phyloP scores from a whole-genome alignment of 2,888 invertebrate genomes.

The Cephonodes hylas region DNA sequence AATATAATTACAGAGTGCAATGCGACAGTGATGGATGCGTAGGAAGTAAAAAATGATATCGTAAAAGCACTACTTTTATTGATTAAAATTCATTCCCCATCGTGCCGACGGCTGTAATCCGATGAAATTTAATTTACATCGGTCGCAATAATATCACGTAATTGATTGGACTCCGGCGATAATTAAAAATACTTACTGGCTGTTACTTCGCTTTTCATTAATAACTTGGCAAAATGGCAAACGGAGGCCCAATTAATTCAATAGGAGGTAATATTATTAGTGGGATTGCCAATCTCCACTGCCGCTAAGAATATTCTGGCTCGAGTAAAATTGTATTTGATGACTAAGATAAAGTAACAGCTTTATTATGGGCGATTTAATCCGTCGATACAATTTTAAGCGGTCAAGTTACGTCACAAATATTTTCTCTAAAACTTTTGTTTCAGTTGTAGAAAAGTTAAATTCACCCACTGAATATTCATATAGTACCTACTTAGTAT shows the following conservation, averaged over 20 bases:
- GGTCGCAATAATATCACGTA: not conserved
- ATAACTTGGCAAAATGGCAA: not conserved
- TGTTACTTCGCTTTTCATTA: not conserved
- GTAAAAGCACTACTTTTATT: constrained; percentile 5
- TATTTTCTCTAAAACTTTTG: too few relatives aligned
- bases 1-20: not conserved
- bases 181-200: not conserved
- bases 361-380: too few relatives aligned
- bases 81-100: constrained; percentile 6
- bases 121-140: not conserved
- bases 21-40: not conserved
- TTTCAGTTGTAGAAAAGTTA: too few relatives aligned
- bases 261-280: not conserved
- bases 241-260: not conserved
- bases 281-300: too few relatives aligned
- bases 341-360: too few relatives aligned
- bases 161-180: not conserved
- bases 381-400: too few relatives aligned
- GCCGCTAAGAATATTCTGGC: too few relatives aligned
- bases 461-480: too few relatives aligned
- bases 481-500: too few relatives aligned
- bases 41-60: not conserved
- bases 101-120: not conserved
- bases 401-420: too few relatives aligned
- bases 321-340: too few relatives aligned